A percentile compares a stretch with the other conserved stretches of the same genome.
These are phyloP conservation scores for Scaptomyza flava DNA, from an alignment of 2,888 invertebrate species.

Conservation along the genomic window DNA sequence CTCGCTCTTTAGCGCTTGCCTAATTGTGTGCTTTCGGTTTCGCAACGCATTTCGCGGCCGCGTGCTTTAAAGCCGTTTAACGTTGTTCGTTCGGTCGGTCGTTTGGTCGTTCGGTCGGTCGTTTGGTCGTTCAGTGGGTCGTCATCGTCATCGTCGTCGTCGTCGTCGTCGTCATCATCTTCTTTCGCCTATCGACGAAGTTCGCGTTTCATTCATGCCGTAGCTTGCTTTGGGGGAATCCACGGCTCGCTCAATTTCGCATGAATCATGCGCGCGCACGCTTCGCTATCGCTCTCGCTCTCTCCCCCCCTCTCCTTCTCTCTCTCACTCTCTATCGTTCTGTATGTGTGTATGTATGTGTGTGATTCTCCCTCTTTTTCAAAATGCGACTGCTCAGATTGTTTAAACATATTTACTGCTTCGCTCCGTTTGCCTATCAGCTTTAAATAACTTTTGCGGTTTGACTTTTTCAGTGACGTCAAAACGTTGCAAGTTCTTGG, in stretches of 20 bases:
- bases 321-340: not conserved
- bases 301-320: not conserved
- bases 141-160: conserved; percentile 26
- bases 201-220: conserved; percentile 66
- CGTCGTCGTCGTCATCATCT: conserved; percentile 35
- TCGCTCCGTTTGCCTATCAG: not conserved
- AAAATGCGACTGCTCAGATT: conserved; percentile 26
- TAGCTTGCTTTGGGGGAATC: conserved; percentile 63
- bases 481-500: conserved; percentile 38
- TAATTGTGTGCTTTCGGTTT: conserved; percentile 46
- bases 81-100: conserved; percentile 7
- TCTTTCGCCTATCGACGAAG: conserved; percentile 40
- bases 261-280: conserved; percentile 60
- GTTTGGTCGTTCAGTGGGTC: conserved; percentile 4
- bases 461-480: conserved; percentile 44
- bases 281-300: conserved; percentile 20
- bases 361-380: conserved; percentile 33
- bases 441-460: conserved; percentile 15
- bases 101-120: conserved; percentile 5
- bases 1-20: not conserved
- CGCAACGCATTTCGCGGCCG: conserved; percentile 37
- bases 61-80: conserved; percentile 34
- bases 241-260: conserved; percentile 52
- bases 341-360: not conserved
- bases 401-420: conserved; percentile 45